These are phyloP conservation scores for Cepaea hortensis DNA, from an alignment of 2,888 invertebrate species.

Conservation along the genomic window DNA sequence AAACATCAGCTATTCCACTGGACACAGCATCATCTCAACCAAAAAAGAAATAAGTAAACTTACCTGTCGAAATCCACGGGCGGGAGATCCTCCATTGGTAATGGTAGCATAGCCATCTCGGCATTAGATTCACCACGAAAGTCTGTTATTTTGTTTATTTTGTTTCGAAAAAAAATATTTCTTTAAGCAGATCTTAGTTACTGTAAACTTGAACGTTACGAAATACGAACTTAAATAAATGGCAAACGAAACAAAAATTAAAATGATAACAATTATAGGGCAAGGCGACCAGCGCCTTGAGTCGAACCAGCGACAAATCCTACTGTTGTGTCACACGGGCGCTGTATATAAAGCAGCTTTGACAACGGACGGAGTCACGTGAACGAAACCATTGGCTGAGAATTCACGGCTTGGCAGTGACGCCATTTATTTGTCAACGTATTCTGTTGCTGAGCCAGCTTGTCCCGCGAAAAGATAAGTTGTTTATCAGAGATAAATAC, in stretches of 20 bases:
- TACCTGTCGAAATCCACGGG: conserved; percentile 70
- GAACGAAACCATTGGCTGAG: conserved; percentile 14
- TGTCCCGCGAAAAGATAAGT: too few relatives aligned
- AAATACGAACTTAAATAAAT: neutral
- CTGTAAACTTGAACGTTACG: neutral
- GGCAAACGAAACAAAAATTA: conserved; percentile 3
- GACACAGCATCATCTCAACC: too few relatives aligned
- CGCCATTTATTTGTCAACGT: too few relatives aligned
- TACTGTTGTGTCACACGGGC: conserved; percentile 3
- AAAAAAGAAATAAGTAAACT: conserved; percentile 23
- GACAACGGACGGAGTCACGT: neutral
- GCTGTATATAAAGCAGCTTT: neutral
- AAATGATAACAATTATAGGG: conserved; percentile 45
- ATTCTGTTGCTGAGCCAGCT: too few relatives aligned
- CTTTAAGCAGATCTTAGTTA: too few relatives aligned
- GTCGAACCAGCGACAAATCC: conserved; percentile 50
- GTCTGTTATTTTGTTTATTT: too few relatives aligned
- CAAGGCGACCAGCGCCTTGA: conserved; percentile 67
- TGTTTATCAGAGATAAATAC: too few relatives aligned
- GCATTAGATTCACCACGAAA: neutral
- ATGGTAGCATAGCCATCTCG: conserved; percentile 47
- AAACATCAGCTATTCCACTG: too few relatives aligned
- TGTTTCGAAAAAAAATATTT: neutral
- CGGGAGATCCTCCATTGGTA: conserved; percentile 68
- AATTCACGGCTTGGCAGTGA: too few relatives aligned